Base-by-base conservation (phyloP, 2,113 vertebrate species). In the Crotalus viridis region DNA sequence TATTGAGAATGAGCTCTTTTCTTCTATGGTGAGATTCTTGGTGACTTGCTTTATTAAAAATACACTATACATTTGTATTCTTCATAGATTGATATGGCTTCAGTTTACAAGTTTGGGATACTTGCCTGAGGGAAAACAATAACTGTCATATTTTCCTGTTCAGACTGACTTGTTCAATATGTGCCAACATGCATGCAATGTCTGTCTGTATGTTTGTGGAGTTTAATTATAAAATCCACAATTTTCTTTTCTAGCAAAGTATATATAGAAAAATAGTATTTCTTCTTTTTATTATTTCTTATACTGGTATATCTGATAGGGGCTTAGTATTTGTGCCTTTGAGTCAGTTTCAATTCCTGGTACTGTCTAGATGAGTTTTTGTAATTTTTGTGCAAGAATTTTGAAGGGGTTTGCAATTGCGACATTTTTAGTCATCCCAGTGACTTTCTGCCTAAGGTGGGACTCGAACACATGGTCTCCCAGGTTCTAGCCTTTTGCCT, bases 111-210 rank as follows among this genome's bases (percentile, higher is more conserved):
- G 61, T 10, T 0, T 85, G 92, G 92, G 88, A 57, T 51, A 93
- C 92, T 94, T 95, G 69, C 94, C 90, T 96, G 28, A 89, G 90
- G 94, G 87, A 81, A 94, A 96, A 92, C 10, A 90, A 21, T 94
- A 59, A 55, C 64, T 94, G 89, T 94, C 94, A 95, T 3, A 1
- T 95, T 95, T 95, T 39, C 86, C 26, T 94, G 33, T 94, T 96
- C 92, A 93, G 93, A 90, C 89, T 94, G 94, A 21, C 69, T 91
- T 94, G 17, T 92, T 96, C 61, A 91, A 3, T 93, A 4, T 10
- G 1, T 90, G n/a, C 89, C 86, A 10, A 33, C 88, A 85, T 69
- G 12, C 86, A 85, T 90, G 39, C 48, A 39, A 57, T 64, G 46
- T 86, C n/a, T 54, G 4, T 57, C 10, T 85, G 69, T 91, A 46